Evolutionary conservation across 1,140 invertebrate species (phyloP).

Genomic region (Euglossa dilemma): DNA sequence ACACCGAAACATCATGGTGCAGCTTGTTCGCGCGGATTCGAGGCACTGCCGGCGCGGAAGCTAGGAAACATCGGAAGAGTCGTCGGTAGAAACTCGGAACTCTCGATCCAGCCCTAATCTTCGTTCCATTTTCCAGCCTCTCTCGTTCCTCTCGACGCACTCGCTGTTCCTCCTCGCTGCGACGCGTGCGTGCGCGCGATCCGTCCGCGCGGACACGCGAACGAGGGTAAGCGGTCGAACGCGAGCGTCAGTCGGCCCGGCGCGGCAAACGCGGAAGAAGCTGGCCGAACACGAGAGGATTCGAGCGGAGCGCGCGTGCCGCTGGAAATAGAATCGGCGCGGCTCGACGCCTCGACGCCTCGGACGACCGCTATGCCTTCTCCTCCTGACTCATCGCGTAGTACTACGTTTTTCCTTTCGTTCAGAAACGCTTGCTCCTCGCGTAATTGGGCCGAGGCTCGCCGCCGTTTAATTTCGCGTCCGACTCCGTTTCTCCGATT

Average conservation of each 20-base stretch:
- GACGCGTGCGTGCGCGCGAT: not conserved
- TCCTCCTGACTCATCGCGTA: not conserved
- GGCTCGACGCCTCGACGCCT: not conserved
- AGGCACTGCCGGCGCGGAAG: not conserved
- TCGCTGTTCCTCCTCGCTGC: no score
- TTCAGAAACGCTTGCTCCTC: no score
- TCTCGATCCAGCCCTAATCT: not conserved
- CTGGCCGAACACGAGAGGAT: not conserved
- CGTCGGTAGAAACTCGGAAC: not conserved
- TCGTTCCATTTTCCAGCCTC: not conserved
- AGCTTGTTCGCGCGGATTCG: not conserved
- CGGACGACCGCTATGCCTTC: not conserved
- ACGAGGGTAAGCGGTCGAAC: not conserved
- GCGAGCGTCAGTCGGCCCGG: not conserved
- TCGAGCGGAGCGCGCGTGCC: constrained; percentile 32
- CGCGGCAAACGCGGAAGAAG: constrained; percentile 39
- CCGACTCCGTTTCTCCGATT: no score
- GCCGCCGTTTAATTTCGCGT: no score
- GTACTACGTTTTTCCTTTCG: no score
- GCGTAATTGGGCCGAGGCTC: no score
- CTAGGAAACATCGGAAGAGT: not conserved
- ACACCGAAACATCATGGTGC: no score
- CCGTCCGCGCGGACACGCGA: no score
- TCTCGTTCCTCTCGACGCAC: not conserved
- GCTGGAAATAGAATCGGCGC: constrained; percentile 39